Evolutionary conservation across 1,140 invertebrate species (phyloP), one percentile per base, ranked within the genome.

Genomic region (Drosophila suzukii): DNA sequence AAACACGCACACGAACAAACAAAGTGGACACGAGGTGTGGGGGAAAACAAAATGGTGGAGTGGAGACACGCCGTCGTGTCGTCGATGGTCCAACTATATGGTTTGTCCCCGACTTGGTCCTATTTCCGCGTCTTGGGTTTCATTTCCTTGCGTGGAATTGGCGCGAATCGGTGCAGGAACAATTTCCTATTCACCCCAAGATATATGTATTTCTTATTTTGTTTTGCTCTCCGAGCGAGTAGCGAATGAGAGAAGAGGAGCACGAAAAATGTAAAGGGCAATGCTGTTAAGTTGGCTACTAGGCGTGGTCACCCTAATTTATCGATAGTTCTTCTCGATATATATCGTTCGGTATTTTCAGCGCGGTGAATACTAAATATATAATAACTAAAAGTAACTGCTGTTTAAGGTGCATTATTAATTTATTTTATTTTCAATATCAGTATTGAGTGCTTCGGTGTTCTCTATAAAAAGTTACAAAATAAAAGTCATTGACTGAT

Each of bases 141-240:
- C 1, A 15, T 30, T 51, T 34, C 8, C 10, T 34, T 3, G 5
- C 24, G 11, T 13, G 43, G 43, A 68, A 38, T 70, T 70, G 68
- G 68, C 68, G 68, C 68, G 68, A 72, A 70, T 70, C 11, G 34
- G n/a, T 57, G 43, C n/a, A 46, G 68, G 65, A 34, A 72, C 41
- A 49, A 49, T 58, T 72, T 70, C 53, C 38, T 41, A 72, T 72
- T 72, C 43, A 57, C 53, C 27, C 44, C 36, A 27, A 34, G 17
- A 53, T 72, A 49, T 49, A 66, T 66, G 47, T 60, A 38, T 66
- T 67, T 46, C 61, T 10, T 10, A 68, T 66, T 68, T 68, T 68
- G 65, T 68, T 68, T 66, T 68, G 65, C 62, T 68, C 65, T 68
- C 32, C 46, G 27, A 11, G 10, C 43, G 17, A 60, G 46, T 30